Evolutionary conservation across 2,888 invertebrate species (phyloP).

Genomic region (Eupeodes luniger): DNA sequence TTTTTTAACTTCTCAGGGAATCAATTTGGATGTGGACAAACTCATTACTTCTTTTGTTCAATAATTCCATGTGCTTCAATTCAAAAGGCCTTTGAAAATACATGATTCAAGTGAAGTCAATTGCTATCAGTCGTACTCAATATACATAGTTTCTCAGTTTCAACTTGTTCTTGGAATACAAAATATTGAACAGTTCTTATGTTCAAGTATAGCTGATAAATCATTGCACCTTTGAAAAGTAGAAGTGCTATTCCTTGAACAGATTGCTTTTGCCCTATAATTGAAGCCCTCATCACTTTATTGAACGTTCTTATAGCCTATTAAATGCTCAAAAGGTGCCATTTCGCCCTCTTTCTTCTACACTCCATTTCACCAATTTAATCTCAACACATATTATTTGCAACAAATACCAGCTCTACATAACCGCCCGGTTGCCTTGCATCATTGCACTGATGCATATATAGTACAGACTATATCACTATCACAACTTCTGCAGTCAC

Average conservation of each 20-base stretch:
- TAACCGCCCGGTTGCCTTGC: neutral
- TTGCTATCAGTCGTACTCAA: no score
- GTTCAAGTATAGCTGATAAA: no score
- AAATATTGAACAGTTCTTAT: no score
- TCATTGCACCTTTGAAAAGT: neutral
- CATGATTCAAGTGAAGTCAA: no score
- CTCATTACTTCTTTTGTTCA: no score
- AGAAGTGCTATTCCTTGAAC: neutral
- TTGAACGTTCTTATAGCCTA: conserved; percentile 37
- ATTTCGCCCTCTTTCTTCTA: conserved; percentile 11
- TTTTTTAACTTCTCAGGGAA: no score
- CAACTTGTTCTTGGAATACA: no score
- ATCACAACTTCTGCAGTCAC: conserved; percentile 44
- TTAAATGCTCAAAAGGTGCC: conserved; percentile 41
- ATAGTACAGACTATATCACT: neutral
- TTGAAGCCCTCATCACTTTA: conserved; percentile 44
- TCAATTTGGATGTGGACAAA: no score
- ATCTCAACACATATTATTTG: conserved; percentile 54
- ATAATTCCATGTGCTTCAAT: no score
- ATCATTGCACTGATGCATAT: neutral
- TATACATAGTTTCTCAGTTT: no score
- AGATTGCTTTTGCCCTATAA: neutral
- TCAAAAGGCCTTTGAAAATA: no score
- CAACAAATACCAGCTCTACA: conserved; percentile 31
- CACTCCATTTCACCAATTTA: conserved; percentile 36